Base-by-base conservation (phyloP, 1,140 invertebrate genomes). In the Drosophila novamexicana region DNA sequence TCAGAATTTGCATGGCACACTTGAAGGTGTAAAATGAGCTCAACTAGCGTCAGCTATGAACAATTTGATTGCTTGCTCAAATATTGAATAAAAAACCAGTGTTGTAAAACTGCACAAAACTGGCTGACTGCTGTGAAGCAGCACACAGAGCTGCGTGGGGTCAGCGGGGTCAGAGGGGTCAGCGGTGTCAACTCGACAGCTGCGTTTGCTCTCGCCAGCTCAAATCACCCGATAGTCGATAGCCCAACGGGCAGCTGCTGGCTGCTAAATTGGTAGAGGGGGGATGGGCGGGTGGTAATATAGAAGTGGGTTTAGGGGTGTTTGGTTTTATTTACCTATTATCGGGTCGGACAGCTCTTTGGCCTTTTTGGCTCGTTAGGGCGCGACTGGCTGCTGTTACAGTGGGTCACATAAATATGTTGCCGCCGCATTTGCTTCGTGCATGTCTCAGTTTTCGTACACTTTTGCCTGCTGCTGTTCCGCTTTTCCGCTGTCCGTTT, bases 271-370 rank as follows among this genome's bases (percentile, higher is more conserved):
- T 10, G n/a, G 8, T 10, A 10, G 42, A 7, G 9, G 18, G 14
- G 22, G 2, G 22, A 1, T 22, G 22, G 18, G 18, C 18, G 18
- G 18, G 1, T 18, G 18, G 18, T 18, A 18, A 18, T 18, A 22
- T 18, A 22, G 22, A 22, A 22, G 22, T 3, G 2, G 1, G 4
- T 29, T 29, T 29, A 29, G 22, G 22, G 22, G 22, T 29, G 22
- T 40, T 59, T 66, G 47, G 54, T 58, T 67, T 59, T 53, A 66
- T 72, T 72, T 72, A 72, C 63, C 69, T 72, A 72, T 67, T 56
- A 72, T 58, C 54, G 45, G 45, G 62, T 72, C 53, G 54, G n/a
- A 65, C 53, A 42, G 53, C 61, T 65, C 59, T 45, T 56, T 71
- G 42, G 42, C 47, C 37, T 49, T 29, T 29, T 18, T 18, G 18